phyloP scores from a whole-genome alignment of 2,113 vertebrate genomes.

The Salvelinus fontinalis region DNA sequence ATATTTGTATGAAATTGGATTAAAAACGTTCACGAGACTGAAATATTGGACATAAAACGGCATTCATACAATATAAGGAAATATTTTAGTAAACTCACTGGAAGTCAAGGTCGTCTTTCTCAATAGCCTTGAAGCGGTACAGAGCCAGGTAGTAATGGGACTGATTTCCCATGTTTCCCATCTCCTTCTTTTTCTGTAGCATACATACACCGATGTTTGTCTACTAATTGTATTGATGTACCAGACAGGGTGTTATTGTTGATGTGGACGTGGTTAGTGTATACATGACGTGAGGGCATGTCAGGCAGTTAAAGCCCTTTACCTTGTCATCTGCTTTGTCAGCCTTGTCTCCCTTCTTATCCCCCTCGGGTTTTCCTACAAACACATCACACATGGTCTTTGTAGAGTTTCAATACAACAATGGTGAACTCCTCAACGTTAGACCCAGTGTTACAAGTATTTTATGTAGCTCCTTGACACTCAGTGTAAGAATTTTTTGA shows the following conservation, averaged over 20 bases:
- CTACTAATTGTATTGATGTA: too few relatives aligned
- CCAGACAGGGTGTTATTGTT: too few relatives aligned
- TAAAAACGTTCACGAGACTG: too few relatives aligned
- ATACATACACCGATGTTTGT: not conserved
- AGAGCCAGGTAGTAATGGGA: constrained; percentile 94
- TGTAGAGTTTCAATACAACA: too few relatives aligned
- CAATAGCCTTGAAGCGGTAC: constrained; percentile 95
- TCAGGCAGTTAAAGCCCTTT: not conserved
- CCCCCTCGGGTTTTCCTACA: constrained; percentile 83
- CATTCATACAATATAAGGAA: too few relatives aligned
- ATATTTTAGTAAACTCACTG: constrained; percentile 77
- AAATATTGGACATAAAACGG: too few relatives aligned
- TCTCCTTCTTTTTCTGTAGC: constrained; percentile 50
- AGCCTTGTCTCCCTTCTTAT: constrained; percentile 89
- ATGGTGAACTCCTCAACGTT: not conserved
- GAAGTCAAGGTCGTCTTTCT: constrained; percentile 97
- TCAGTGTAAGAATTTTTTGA: too few relatives aligned
- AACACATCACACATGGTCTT: not conserved
- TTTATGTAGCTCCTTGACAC: too few relatives aligned
- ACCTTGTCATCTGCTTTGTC: constrained; percentile 88
- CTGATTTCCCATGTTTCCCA: constrained; percentile 76
- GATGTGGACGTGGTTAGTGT: too few relatives aligned
- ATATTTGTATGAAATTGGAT: not conserved
- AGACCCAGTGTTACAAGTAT: too few relatives aligned
- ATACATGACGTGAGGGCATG: not conserved